Percentiles rank a stretch among this genome's conserved stretches.
Conservation (phyloP, 2,797 vertebrate species). For the Nannoperca australis region DNA sequence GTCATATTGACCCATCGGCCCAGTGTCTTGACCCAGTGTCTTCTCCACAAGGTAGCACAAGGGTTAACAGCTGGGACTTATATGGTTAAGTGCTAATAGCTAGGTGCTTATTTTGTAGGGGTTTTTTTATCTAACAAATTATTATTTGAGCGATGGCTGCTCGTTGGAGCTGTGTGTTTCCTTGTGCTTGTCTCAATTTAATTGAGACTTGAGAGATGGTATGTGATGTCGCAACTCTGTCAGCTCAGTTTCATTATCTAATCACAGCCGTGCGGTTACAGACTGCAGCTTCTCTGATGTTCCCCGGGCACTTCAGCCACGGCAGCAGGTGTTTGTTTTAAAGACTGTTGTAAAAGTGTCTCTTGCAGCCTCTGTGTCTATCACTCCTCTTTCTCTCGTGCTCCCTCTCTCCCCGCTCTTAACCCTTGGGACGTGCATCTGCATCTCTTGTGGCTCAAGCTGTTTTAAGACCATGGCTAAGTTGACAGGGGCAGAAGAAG, state of each 20-base stretch:
- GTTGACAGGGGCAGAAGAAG: slow-evolving; percentile 29
- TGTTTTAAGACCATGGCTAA: slow-evolving; percentile 57
- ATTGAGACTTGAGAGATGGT: slow-evolving; percentile 9
- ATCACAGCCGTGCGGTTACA: slow-evolving; percentile 22
- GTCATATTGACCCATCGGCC: no score
- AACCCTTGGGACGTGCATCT: slow-evolving; percentile 51
- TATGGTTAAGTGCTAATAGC: background rate
- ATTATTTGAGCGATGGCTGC: background rate
- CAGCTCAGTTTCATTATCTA: slow-evolving; percentile 52
- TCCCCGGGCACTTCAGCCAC: slow-evolving; percentile 29
- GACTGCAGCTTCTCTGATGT: slow-evolving; percentile 33
- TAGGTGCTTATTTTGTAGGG: background rate
- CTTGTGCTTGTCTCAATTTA: background rate
- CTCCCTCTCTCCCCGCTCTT: slow-evolving; percentile 35
- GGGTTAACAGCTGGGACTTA: background rate
- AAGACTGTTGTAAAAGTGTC: slow-evolving; percentile 68
- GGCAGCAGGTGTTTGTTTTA: slow-evolving; percentile 79
- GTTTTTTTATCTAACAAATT: background rate
- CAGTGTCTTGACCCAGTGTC: no score
- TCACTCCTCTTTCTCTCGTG: slow-evolving; percentile 32
- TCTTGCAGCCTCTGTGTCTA: slow-evolving; percentile 48
- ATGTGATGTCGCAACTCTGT: slow-evolving; percentile 15
- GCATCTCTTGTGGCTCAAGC: slow-evolving; percentile 62
- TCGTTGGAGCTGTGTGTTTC: background rate
- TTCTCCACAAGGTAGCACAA: no score